Conservation (phyloP, 2,888 invertebrate species). For the Watsonalla cultraria region DNA sequence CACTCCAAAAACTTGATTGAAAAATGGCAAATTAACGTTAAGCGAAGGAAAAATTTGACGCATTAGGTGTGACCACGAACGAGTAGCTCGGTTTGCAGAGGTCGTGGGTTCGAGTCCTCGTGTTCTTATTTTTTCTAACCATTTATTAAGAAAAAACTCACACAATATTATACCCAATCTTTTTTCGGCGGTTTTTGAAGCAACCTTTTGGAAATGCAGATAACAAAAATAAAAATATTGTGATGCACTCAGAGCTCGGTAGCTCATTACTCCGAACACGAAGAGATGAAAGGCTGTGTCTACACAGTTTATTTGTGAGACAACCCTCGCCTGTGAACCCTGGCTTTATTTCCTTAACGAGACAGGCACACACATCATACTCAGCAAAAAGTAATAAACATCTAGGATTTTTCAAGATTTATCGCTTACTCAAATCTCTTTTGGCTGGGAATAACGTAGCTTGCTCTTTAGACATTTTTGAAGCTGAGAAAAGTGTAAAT, state of each 20-base stretch:
- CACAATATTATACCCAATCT: not conserved
- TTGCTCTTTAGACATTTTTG: not conserved
- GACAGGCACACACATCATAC: constrained; percentile 3
- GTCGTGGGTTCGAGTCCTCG: no score
- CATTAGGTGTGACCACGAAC: no score
- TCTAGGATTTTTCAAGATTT: not conserved
- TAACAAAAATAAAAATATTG: not conserved
- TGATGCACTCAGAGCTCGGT: not conserved
- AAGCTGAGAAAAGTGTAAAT: not conserved
- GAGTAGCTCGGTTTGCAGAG: no score
- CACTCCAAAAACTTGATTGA: no score
- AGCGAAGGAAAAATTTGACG: no score
- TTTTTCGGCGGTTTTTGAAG: not conserved
- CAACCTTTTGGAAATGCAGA: not conserved
- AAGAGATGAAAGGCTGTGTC: constrained; percentile 39
- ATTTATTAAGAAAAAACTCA: no score
- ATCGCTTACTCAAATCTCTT: constrained; percentile 1
- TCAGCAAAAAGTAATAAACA: not conserved
- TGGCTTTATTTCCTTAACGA: constrained; percentile 31
- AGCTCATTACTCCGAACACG: constrained; percentile 42
- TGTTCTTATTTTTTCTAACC: no score
- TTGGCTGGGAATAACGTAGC: constrained; percentile 1
- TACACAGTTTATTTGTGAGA: constrained; percentile 42
- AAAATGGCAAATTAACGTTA: no score
- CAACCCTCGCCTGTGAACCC: constrained; percentile 12